Percentiles rank a stretch among this genome's conserved stretches.
These are phyloP conservation scores for Clarias pachynema DNA, from an alignment of 2,797 vertebrate species.

Conservation along the genomic window DNA sequence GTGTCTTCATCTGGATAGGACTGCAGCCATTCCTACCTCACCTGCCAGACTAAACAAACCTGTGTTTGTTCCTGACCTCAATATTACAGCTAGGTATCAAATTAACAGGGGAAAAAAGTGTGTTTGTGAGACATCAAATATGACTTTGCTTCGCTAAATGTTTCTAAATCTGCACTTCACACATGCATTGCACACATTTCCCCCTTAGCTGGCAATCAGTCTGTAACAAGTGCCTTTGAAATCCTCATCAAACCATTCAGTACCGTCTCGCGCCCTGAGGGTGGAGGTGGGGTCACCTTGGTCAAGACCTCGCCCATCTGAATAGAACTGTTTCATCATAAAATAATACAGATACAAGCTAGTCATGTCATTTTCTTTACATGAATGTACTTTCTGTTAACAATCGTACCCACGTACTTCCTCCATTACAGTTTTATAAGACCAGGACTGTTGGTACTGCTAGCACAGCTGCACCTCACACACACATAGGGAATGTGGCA, in stretches of 20 bases:
- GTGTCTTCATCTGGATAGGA: conserved; percentile 57
- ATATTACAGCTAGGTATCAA: neutral
- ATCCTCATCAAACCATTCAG: neutral
- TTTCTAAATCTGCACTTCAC: neutral
- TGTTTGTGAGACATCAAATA: neutral
- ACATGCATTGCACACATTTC: neutral
- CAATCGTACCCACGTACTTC: neutral
- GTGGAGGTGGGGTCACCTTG: neutral
- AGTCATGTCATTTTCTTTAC: neutral
- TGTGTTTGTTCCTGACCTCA: conserved; percentile 31
- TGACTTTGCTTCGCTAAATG: neutral
- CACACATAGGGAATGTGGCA: conserved; percentile 29
- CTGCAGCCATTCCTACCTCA: conserved; percentile 63
- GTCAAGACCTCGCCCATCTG: neutral
- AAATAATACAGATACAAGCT: neutral
- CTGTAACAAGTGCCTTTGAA: neutral
- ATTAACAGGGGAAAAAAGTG: neutral
- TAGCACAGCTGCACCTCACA: neutral
- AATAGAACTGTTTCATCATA: neutral
- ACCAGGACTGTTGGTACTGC: neutral
- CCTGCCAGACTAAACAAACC: conserved; percentile 33
- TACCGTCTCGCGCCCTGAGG: neutral
- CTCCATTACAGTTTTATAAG: neutral
- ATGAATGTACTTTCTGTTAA: neutral
- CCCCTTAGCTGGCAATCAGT: neutral